Base-by-base conservation (phyloP, 2,113 vertebrate genomes). In the Leptodactylus fuscus region DNA sequence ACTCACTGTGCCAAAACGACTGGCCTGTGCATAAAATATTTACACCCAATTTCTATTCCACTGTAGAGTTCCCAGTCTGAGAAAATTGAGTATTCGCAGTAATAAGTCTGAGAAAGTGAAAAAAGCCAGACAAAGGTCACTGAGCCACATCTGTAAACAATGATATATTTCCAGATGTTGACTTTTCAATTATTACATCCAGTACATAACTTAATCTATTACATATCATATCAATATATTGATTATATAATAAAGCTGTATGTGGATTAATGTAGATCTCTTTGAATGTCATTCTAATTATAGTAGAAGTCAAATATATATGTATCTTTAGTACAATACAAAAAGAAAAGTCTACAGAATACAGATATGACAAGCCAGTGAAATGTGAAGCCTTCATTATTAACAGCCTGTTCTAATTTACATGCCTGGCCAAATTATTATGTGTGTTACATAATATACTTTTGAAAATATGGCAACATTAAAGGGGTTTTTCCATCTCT, bases 111-210 rank as follows among this genome's bases (percentile, higher is more conserved):
- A 83, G 81, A 75, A 75, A 75, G 36, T 32, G 44, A 18, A 75
- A 51, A 83, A 75, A 83, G 70, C n/a, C 81, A 75, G 81, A 74
- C 36, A 83, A 83, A 71, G 81, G 70, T 83, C 70, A 83, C 22
- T 46, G 36, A 83, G 10, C 51, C 22, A 55, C 36, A 36, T 75
- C 81, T 75, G 70, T 55, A 75, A 83, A 73, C 65, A 83, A 71
- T 75, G 60, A 62, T 55, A 83, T 41, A 75, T 74, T 51, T 81
- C 65, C 62, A 36, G 60, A 51, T 49, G 80, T 36, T 32, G 27
- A 22, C 51, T 81, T 49, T 32, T 67, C 58, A 67, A 9, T 22
- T 22, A 34, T 55, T 32, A 20, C 22, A 79, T 38, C 27, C 15
- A 16, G n/a, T 60, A 60, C 27, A 79, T 41, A 55, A 0, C 49